A percentile compares a stretch with the other conserved stretches of the same genome.
Conservation (phyloP, 2,113 vertebrate species). For the Holacanthus passer region DNA sequence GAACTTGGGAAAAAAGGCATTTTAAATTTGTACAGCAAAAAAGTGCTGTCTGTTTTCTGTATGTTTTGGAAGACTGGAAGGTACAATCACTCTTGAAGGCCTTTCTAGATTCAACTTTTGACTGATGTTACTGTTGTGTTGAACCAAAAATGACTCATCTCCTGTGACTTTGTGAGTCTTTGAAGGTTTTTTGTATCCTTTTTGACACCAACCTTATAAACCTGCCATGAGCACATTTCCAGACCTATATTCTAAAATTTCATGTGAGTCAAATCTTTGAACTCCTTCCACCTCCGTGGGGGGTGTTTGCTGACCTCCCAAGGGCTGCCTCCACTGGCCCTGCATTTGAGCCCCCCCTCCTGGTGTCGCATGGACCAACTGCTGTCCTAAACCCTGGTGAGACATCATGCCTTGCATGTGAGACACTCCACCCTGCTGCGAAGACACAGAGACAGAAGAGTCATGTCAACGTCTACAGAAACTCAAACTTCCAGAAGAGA, state of each 20-base stretch:
- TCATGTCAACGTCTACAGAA: neutral
- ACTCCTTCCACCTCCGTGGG: slow-evolving; percentile 1
- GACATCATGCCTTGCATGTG: slow-evolving; percentile 89
- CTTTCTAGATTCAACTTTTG: neutral
- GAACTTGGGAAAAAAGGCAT: neutral
- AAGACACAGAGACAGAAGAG: neutral
- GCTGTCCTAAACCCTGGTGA: slow-evolving; percentile 88
- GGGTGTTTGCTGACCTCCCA: slow-evolving; percentile 81
- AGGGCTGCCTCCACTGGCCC: slow-evolving; percentile 85
- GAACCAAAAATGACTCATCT: neutral
- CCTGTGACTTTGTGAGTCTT: neutral
- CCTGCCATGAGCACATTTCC: neutral
- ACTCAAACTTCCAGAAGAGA: neutral
- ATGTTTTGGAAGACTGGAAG: neutral
- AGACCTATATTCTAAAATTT: neutral
- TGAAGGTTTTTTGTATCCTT: neutral
- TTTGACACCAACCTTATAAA: slow-evolving; percentile 1
- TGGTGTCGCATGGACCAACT: slow-evolving; percentile 86
- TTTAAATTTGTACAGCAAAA: neutral
- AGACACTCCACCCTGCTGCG: slow-evolving; percentile 87
- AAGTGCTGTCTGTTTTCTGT: neutral
- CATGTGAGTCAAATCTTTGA: slow-evolving; percentile 8
- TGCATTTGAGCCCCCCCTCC: slow-evolving; percentile 89
- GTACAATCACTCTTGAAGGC: neutral
- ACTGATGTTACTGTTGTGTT: neutral